These are phyloP conservation scores for Sarcophaga caerulescens DNA, from an alignment of 2,888 invertebrate genomes.

Conservation along the genomic window DNA sequence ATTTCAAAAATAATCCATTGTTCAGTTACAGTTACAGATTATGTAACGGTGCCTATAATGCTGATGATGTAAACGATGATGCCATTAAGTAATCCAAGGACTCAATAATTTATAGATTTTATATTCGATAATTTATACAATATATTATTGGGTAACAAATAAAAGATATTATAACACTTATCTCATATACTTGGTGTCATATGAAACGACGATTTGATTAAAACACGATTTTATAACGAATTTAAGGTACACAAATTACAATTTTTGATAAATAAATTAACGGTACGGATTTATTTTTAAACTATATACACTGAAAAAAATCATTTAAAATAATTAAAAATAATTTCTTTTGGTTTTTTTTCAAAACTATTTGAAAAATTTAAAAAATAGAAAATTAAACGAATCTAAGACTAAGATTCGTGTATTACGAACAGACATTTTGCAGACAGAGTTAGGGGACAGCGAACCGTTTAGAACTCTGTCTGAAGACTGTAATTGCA, in stretches of 20 bases:
- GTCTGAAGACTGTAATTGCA: conserved; percentile 79
- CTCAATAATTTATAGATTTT: not conserved
- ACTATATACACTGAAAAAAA: conserved; percentile 45
- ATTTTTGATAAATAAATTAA: conserved; percentile 43
- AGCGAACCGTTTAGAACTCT: conserved; percentile 79
- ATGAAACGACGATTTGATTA: conserved; percentile 27
- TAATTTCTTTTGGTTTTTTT: not conserved
- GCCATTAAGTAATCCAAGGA: conserved; percentile 58
- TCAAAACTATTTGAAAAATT: not conserved
- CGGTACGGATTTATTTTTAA: conserved; percentile 25
- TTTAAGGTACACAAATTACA: conserved; percentile 65
- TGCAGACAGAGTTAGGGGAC: conserved; percentile 79
- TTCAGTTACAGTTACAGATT: not conserved
- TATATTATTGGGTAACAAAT: conserved; percentile 21
- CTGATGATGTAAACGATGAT: conserved; percentile 42
- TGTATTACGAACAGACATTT: conserved; percentile 72
- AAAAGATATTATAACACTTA: conserved; percentile 35
- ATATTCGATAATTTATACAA: not conserved
- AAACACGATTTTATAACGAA: conserved; percentile 37
- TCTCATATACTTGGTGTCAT: not conserved
- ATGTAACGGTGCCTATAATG: conserved; percentile 10
- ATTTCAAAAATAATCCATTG: conserved; percentile 54
- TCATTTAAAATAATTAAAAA: not conserved
- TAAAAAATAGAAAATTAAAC: not conserved
- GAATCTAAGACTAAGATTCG: not conserved